Evolutionary conservation across 2,113 vertebrate genomes (phyloP).

Genomic region (Solea solea): DNA sequence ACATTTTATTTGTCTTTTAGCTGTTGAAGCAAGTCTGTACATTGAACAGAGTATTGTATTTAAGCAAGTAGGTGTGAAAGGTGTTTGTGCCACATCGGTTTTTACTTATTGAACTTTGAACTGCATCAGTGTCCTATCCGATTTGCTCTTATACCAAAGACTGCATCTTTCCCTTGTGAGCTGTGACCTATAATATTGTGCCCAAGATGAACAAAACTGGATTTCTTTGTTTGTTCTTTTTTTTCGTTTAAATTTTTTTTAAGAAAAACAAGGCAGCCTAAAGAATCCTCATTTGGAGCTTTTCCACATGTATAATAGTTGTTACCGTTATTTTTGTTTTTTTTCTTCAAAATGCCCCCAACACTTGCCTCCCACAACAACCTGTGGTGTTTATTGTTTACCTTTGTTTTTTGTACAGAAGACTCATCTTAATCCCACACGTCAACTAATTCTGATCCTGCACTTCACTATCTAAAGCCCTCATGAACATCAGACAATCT

Average conservation of each 20-base stretch:
- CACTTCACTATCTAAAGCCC: constrained; percentile 1
- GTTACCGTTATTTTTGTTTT: constrained; percentile 33
- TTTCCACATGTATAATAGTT: constrained; percentile 76
- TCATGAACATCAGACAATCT: constrained; percentile 70
- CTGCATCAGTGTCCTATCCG: constrained; percentile 68
- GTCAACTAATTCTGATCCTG: constrained; percentile 4
- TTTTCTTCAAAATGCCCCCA: constrained; percentile 23
- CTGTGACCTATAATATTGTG: constrained; percentile 61
- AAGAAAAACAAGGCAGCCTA: constrained; percentile 38
- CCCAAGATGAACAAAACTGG: constrained; percentile 52
- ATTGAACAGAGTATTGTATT: constrained; percentile 82
- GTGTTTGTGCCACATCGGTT: constrained; percentile 62
- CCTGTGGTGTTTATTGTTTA: constrained; percentile 31
- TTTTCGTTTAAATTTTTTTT: constrained; percentile 19
- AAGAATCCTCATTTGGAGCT: constrained; percentile 48
- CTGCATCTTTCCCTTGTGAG: constrained; percentile 74
- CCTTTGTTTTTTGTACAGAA: constrained; percentile 49
- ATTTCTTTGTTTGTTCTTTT: background rate
- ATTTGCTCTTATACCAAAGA: constrained; percentile 90
- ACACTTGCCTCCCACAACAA: constrained; percentile 4
- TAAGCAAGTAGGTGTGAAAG: constrained; percentile 85
- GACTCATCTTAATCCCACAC: constrained; percentile 10
- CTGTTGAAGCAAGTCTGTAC: constrained; percentile 84
- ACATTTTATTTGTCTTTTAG: constrained; percentile 70
- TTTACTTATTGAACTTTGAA: constrained; percentile 73